Conservation (phyloP, 2,113 vertebrate species). For the Puma concolor region DNA sequence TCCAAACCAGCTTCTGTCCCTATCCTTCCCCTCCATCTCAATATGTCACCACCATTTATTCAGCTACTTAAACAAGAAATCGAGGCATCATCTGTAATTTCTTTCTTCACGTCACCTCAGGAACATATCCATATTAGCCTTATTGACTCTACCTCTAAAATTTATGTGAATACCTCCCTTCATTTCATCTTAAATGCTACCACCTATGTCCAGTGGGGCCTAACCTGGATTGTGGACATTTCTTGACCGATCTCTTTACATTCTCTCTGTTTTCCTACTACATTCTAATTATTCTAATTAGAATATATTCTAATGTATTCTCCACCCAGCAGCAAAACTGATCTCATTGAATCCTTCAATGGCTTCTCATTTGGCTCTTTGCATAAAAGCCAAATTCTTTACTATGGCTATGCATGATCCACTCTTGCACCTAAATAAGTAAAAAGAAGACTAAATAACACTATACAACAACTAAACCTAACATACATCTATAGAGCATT, state of each 20-base stretch:
- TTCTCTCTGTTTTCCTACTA: background rate
- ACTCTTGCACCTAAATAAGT: background rate
- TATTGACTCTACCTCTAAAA: conserved; percentile 9
- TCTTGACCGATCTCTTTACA: background rate
- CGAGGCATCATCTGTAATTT: background rate
- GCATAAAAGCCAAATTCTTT: conserved; percentile 37
- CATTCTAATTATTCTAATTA: too few relatives aligned
- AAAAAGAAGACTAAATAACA: conserved; percentile 28
- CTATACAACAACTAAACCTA: background rate
- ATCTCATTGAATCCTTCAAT: background rate
- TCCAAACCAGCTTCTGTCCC: background rate
- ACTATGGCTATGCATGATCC: background rate
- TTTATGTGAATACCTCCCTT: background rate
- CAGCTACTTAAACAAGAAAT: conserved; percentile 31
- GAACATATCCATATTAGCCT: conserved; percentile 11
- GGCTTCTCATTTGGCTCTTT: conserved; percentile 7
- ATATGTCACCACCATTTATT: background rate
- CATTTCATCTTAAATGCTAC: conserved; percentile 8
- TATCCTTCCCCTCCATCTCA: background rate
- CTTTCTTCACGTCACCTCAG: background rate
- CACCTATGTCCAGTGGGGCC: background rate
- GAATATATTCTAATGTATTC: background rate
- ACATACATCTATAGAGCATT: background rate
- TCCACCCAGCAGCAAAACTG: background rate
- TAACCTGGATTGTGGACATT: background rate